Percentiles rank a stretch among this genome's conserved stretches.
These are phyloP conservation scores for Apus apus DNA, from an alignment of 2,113 vertebrate species.

Conservation along the genomic window DNA sequence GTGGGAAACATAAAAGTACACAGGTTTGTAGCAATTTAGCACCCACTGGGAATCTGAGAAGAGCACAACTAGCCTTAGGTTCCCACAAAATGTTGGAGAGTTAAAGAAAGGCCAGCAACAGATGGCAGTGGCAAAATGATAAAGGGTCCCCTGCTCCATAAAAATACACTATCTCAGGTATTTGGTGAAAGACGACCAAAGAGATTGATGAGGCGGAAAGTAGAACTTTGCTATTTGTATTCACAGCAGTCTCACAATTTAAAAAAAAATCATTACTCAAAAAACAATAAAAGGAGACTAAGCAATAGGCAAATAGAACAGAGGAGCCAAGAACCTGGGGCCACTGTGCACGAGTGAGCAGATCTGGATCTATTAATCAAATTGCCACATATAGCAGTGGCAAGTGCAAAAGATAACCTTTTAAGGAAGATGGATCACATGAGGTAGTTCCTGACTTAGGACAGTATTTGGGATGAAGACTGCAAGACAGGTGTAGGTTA, in stretches of 20 bases:
- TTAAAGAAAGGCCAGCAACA: not conserved
- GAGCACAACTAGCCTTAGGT: not conserved
- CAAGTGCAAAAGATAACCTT: slow-evolving; percentile 31
- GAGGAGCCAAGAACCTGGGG: slow-evolving; percentile 39
- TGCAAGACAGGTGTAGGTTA: not conserved
- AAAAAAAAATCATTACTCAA: slow-evolving; percentile 6
- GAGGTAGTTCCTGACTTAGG: not conserved
- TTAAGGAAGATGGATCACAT: slow-evolving; percentile 27
- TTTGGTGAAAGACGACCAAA: not conserved
- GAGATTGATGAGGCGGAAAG: slow-evolving; percentile 3
- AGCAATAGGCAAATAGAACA: slow-evolving; percentile 36
- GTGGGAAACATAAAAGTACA: not conserved
- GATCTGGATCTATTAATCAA: slow-evolving; percentile 17
- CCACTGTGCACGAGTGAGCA: slow-evolving; percentile 36
- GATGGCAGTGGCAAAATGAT: not conserved
- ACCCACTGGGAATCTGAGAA: not conserved
- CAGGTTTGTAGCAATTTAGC: not conserved
- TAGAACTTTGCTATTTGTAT: not conserved
- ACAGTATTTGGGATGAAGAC: not conserved
- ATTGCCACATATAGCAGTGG: not conserved
- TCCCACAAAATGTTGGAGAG: not conserved
- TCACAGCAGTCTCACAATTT: not conserved
- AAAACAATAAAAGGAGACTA: not conserved
- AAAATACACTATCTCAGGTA: not conserved
- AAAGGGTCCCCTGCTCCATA: not conserved